phyloP scores from a whole-genome alignment of 2,888 invertebrate genomes.

The Andrena bucephala region DNA sequence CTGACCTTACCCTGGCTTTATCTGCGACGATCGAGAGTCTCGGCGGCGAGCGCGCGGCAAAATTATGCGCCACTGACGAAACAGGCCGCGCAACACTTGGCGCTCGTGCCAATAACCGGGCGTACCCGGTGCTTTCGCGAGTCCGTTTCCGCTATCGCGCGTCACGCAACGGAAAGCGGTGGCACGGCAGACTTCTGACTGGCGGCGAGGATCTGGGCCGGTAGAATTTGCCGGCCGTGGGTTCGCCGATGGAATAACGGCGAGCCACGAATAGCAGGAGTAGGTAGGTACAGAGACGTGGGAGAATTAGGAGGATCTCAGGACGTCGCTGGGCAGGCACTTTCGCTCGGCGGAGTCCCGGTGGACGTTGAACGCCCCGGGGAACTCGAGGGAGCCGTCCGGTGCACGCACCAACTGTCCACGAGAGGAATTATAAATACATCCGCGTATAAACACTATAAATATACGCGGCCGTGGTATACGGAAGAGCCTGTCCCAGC shows the following conservation, averaged over 20 bases:
- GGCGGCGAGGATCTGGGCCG: not conserved
- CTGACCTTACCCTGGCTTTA: conserved; percentile 73
- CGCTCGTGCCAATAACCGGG: conserved; percentile 74
- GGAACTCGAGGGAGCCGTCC: conserved; percentile 30
- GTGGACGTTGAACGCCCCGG: not conserved
- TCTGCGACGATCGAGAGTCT: conserved; percentile 48
- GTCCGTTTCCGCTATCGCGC: conserved; percentile 65
- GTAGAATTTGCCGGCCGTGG: not conserved
- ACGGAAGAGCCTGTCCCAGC: conserved; percentile 43
- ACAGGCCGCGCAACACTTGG: conserved; percentile 75
- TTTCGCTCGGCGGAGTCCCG: not conserved
- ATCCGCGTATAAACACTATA: conserved; percentile 78
- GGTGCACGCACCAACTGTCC: conserved; percentile 59
- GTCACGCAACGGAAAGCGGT: conserved; percentile 3
- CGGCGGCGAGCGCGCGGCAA: conserved; percentile 69
- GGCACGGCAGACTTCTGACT: not conserved
- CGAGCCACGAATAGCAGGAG: too few relatives aligned
- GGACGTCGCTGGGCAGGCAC: too few relatives aligned
- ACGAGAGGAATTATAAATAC: conserved; percentile 80
- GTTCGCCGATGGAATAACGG: not conserved
- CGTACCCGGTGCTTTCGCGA: conserved; percentile 65
- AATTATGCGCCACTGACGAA: conserved; percentile 77
- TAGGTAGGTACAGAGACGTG: too few relatives aligned
- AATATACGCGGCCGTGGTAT: conserved; percentile 69
- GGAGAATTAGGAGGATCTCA: too few relatives aligned